phyloP scores from a whole-genome alignment of 1,140 invertebrate species.

The Drosophila arawakana region DNA sequence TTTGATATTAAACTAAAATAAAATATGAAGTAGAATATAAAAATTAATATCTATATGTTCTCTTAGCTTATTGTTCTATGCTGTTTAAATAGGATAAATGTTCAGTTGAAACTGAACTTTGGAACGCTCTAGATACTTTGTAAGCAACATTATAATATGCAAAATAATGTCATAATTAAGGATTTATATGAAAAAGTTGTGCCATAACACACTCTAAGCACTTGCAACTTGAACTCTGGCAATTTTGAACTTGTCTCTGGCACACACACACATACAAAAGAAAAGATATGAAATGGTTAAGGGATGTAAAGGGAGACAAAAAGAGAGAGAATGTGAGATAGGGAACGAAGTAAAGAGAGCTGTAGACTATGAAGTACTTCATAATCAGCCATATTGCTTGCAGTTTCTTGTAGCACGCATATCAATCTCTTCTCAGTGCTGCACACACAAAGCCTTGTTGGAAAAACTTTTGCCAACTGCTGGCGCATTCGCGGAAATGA shows the following conservation, averaged over 20 bases:
- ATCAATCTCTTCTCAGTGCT: slow-evolving; percentile 58
- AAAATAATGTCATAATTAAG: slow-evolving; percentile 81
- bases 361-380: slow-evolving; percentile 47
- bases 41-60: too few relatives aligned
- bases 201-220: slow-evolving; percentile 61
- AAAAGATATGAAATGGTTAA: too few relatives aligned
- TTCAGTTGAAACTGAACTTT: not conserved
- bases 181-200: slow-evolving; percentile 77
- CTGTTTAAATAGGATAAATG: not conserved
- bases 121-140: not conserved
- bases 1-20: too few relatives aligned
- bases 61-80: too few relatives aligned
- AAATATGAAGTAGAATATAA: too few relatives aligned
- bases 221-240: slow-evolving; percentile 58
- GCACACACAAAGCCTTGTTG: slow-evolving; percentile 39
- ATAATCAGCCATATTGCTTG: slow-evolving; percentile 63
- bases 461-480: slow-evolving; percentile 58
- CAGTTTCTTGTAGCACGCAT: slow-evolving; percentile 58
- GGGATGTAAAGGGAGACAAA: too few relatives aligned
- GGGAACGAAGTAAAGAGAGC: not conserved
- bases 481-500: slow-evolving; percentile 77
- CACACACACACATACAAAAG: slow-evolving; percentile 10
- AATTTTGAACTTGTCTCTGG: slow-evolving; percentile 65
- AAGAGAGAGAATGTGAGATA: not conserved
- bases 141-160: slow-evolving; percentile 65